These are phyloP conservation scores for Flexamia atlantica DNA, from an alignment of 2,888 invertebrate genomes.

Conservation along the genomic window DNA sequence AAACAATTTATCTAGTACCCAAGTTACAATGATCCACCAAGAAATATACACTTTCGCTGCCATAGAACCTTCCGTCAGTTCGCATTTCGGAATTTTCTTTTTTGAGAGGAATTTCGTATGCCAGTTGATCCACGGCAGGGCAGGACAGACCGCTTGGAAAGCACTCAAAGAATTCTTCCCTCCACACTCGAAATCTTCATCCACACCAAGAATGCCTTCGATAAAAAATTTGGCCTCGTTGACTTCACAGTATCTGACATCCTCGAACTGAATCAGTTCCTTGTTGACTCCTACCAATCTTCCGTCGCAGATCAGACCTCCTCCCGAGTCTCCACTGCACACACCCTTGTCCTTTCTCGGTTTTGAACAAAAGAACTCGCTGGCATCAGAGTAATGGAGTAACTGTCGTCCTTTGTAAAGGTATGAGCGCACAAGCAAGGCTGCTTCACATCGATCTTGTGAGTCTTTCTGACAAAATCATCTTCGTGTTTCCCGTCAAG, in stretches of 20 bases:
- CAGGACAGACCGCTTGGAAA: not conserved
- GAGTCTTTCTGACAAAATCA: not conserved
- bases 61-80: too few species aligned
- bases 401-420: too few species aligned
- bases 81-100: not conserved
- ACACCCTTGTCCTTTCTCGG: not conserved
- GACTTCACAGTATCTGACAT: not conserved
- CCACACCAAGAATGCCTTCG: too few species aligned
- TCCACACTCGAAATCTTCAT: not conserved
- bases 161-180: not conserved
- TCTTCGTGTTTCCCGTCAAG: not conserved
- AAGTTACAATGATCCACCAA: too few species aligned
- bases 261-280: not conserved
- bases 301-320: conserved; percentile 7
- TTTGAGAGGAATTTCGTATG: not conserved
- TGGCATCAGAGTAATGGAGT: too few species aligned
- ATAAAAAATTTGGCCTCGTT: not conserved
- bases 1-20: too few species aligned
- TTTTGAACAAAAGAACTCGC: not conserved
- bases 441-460: not conserved
- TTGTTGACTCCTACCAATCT: not conserved
- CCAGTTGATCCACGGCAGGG: not conserved
- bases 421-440: not conserved
- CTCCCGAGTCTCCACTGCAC: not conserved
- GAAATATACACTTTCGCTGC: too few species aligned